phyloP scores from a whole-genome alignment of 1,140 invertebrate genomes.

The Eriosoma lanigerum region DNA sequence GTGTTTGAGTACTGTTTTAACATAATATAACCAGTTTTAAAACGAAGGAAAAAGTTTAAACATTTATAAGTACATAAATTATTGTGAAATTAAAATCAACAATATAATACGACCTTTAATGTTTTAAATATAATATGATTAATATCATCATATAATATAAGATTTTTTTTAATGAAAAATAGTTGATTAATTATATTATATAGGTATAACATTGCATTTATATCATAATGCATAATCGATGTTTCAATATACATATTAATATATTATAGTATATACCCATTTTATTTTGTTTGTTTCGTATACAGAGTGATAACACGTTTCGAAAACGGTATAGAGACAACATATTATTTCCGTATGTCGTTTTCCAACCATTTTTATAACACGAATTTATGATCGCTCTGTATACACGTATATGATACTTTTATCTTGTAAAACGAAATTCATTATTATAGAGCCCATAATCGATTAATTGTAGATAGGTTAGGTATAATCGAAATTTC shows the following conservation, averaged over 20 bases:
- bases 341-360: too few relatives aligned
- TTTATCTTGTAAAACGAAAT: conserved; percentile 9
- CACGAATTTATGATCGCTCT: not conserved
- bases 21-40: too few relatives aligned
- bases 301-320: not conserved
- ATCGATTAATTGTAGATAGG: conserved; percentile 18
- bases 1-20: too few relatives aligned
- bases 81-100: too few relatives aligned
- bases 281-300: not conserved
- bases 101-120: too few relatives aligned
- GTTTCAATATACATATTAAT: too few relatives aligned
- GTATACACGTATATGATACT: not conserved
- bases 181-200: not conserved
- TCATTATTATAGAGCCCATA: not conserved
- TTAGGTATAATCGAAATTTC: not conserved
- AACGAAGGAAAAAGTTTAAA: too few relatives aligned
- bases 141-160: not conserved
- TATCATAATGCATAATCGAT: not conserved
- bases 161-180: not conserved
- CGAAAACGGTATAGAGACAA: too few relatives aligned
- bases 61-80: too few relatives aligned
- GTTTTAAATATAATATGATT: not conserved
- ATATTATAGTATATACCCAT: not conserved
- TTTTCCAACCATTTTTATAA: too few relatives aligned
- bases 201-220: not conserved